Conservation (phyloP, 2,797 vertebrate species). For the Caiman crocodilus region DNA sequence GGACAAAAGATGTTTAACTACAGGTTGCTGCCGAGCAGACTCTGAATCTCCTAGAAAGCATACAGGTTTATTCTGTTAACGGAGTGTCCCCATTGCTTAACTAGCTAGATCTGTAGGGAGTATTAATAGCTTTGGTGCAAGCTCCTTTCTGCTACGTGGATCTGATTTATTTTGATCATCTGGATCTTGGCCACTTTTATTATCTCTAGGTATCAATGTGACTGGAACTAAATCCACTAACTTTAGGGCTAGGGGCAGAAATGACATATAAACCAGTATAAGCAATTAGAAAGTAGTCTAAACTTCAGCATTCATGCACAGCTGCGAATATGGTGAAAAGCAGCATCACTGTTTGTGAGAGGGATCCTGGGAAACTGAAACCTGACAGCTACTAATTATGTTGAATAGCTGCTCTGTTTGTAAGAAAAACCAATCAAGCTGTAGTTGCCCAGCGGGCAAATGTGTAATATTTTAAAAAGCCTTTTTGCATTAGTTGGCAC, state of each 20-base stretch:
- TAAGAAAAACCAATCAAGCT: conserved; percentile 9
- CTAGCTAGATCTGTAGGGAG: conserved; percentile 10
- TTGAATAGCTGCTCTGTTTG: conserved; percentile 38
- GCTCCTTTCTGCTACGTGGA: no score
- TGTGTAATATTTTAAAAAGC: conserved; percentile 24
- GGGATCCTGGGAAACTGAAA: conserved; percentile 38
- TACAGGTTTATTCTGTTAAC: not conserved
- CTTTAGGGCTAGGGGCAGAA: no score
- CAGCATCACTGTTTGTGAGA: not conserved
- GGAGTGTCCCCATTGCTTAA: conserved; percentile 8
- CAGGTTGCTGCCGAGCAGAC: not conserved
- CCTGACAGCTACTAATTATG: conserved; percentile 64
- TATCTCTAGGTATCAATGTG: no score
- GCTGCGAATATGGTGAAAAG: conserved; percentile 54
- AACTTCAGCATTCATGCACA: conserved; percentile 39
- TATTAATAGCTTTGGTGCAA: conserved; percentile 45
- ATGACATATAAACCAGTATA: no score
- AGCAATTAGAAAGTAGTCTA: no score
- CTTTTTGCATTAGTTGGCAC: not conserved
- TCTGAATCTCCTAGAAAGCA: not conserved
- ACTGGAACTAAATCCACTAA: no score
- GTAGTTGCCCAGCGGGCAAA: conserved; percentile 46
- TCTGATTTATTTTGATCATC: no score
- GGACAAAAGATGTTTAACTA: not conserved
- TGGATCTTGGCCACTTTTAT: no score